phyloP scores from a whole-genome alignment of 2,888 invertebrate genomes.

The Microplitis deprimator region DNA sequence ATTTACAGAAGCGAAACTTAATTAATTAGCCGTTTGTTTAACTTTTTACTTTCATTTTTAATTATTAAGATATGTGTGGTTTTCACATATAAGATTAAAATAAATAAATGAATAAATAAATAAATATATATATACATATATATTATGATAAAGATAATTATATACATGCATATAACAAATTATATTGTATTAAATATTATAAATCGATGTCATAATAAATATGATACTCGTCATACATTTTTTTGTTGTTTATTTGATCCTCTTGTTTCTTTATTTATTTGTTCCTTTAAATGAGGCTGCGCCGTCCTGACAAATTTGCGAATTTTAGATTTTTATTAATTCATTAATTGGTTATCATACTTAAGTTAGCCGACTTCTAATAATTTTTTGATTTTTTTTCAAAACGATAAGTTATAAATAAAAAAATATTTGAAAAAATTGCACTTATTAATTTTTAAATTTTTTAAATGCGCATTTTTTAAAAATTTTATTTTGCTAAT shows the following conservation, averaged over 20 bases:
- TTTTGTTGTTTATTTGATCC: neutral
- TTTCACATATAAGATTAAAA: conserved; percentile 38
- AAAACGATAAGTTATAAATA: too few relatives aligned
- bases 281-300: neutral
- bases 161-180: conserved; percentile 34
- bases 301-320: too few relatives aligned
- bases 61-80: conserved; percentile 52
- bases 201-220: conserved; percentile 1
- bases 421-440: too few relatives aligned
- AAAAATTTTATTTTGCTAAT: too few relatives aligned
- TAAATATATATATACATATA: conserved; percentile 35
- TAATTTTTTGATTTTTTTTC: too few relatives aligned
- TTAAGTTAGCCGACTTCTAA: too few relatives aligned
- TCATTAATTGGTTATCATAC: too few relatives aligned
- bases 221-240: neutral
- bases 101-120: conserved; percentile 43
- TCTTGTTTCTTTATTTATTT: neutral
- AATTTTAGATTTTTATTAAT: too few relatives aligned
- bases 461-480: too few relatives aligned
- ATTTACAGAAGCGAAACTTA: neutral
- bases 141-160: conserved; percentile 18
- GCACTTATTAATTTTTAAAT: too few relatives aligned
- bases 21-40: conserved; percentile 24
- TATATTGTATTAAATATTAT: conserved; percentile 41
- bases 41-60: conserved; percentile 60